Conservation (phyloP, 2,888 invertebrate genomes). For the Heliconius hortense region DNA sequence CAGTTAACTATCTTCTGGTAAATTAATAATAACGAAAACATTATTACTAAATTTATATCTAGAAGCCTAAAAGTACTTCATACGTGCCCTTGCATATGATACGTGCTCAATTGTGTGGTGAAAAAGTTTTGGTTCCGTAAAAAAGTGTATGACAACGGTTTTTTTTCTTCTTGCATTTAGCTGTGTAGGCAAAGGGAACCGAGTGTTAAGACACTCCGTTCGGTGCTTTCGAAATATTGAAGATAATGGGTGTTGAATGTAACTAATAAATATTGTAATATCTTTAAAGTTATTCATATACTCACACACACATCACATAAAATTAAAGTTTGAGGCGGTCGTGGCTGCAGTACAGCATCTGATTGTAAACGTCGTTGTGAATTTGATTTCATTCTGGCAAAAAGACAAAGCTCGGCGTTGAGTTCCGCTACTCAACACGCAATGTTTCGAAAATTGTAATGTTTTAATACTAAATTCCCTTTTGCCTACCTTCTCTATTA, state of each 20-base stretch:
- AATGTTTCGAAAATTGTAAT: background rate
- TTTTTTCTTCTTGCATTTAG: background rate
- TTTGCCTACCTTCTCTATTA: background rate
- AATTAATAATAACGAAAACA: slow-evolving; percentile 9
- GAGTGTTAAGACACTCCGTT: background rate
- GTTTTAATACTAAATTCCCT: background rate
- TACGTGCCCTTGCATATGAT: slow-evolving; percentile 39
- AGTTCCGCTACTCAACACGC: background rate
- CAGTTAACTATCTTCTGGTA: background rate
- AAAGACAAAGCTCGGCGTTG: background rate
- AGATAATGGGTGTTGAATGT: background rate
- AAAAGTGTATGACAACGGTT: background rate
- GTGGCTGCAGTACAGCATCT: no score
- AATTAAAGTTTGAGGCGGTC: no score
- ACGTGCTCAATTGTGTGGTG: slow-evolving; percentile 43
- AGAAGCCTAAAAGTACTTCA: slow-evolving; percentile 27
- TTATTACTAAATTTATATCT: slow-evolving; percentile 19
- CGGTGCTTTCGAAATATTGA: background rate
- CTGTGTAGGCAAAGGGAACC: background rate
- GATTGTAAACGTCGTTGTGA: no score
- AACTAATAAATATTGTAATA: no score
- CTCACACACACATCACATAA: no score
- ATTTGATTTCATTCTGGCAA: no score
- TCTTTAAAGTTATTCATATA: no score
- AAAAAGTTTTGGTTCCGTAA: slow-evolving; percentile 25